Conservation (phyloP, 2,113 vertebrate species). For the Boulengeromyrus knoepffleri region DNA sequence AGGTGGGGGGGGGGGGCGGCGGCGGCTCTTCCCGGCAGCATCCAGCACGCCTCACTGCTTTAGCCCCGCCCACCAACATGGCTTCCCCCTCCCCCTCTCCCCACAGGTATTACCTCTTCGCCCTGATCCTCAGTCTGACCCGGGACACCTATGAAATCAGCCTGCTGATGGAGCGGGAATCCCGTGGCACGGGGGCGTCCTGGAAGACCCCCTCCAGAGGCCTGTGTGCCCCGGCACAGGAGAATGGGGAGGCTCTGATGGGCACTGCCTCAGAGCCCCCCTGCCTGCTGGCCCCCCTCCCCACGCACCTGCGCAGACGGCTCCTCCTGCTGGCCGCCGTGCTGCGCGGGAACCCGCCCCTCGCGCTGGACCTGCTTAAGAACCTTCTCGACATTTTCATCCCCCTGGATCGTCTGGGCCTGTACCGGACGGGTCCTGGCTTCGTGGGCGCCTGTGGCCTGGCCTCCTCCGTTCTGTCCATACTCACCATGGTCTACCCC, state of each 20-base stretch:
- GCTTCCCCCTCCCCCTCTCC: background rate
- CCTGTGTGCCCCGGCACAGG: constrained; percentile 2
- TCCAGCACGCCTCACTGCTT: background rate
- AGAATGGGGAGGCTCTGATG: constrained; percentile 26
- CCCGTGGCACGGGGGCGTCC: constrained; percentile 16
- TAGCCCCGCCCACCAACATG: background rate
- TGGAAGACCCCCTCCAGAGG: constrained; percentile 2
- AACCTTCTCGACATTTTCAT: constrained; percentile 84
- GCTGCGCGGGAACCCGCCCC: constrained; percentile 71
- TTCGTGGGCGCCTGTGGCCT: constrained; percentile 81
- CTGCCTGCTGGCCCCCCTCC: constrained; percentile 15
- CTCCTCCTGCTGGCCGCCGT: constrained; percentile 60
- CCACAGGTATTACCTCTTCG: constrained; percentile 81
- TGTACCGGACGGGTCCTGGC: constrained; percentile 64
- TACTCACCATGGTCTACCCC: constrained; percentile 77
- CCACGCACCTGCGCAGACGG: constrained; percentile 47
- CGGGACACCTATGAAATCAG: constrained; percentile 79
- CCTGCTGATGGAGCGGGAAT: constrained; percentile 68
- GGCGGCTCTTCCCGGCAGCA: background rate
- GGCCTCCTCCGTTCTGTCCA: constrained; percentile 75
- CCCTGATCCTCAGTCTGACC: constrained; percentile 81
- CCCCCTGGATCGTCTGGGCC: constrained; percentile 77
- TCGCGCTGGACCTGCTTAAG: constrained; percentile 78
- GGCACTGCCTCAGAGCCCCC: constrained; percentile 17
- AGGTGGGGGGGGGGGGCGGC: constrained; percentile 53